Percentiles rank a stretch among this genome's conserved stretches.
Evolutionary conservation across 2,113 vertebrate species (phyloP).

Genomic region (Neotoma lepida): DNA sequence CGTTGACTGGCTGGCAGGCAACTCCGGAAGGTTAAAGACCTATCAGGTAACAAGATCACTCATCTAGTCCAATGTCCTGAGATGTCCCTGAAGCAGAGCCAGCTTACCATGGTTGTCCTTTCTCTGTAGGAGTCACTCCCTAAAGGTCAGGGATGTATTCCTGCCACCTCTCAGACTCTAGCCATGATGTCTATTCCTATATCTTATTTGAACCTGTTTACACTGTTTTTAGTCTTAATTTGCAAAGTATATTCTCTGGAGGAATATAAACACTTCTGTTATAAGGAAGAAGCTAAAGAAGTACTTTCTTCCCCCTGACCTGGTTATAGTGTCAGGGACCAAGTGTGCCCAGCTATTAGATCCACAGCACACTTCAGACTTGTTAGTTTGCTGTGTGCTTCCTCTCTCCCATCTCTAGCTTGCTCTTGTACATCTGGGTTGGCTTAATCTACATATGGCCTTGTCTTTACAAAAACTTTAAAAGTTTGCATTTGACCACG

Average conservation of each 20-base stretch:
- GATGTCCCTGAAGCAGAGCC: not conserved
- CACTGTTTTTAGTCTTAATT: not conserved
- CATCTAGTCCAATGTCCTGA: not conserved
- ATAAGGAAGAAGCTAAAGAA: not conserved
- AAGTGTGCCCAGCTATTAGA: not conserved
- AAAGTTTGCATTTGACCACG: slow-evolving; percentile 26
- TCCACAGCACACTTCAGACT: fast-evolving
- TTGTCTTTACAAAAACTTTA: not conserved
- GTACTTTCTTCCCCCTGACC: not conserved
- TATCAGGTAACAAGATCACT: slow-evolving; percentile 90
- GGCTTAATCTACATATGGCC: not conserved
- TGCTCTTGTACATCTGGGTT: not conserved
- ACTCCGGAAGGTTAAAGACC: slow-evolving; percentile 92
- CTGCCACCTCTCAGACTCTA: not conserved
- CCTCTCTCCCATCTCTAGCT: not conserved
- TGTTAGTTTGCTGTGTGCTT: not conserved
- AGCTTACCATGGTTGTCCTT: not conserved
- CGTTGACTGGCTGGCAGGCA: slow-evolving; percentile 94
- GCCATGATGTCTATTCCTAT: not conserved
- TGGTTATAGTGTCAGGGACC: not conserved
- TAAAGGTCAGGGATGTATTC: not conserved
- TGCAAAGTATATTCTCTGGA: not conserved
- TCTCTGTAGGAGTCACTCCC: not conserved
- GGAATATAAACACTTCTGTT: not conserved
- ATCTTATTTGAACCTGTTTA: not conserved